These are phyloP conservation scores for Chaitophorus viminalis DNA, from an alignment of 2,888 invertebrate genomes.

Conservation along the genomic window DNA sequence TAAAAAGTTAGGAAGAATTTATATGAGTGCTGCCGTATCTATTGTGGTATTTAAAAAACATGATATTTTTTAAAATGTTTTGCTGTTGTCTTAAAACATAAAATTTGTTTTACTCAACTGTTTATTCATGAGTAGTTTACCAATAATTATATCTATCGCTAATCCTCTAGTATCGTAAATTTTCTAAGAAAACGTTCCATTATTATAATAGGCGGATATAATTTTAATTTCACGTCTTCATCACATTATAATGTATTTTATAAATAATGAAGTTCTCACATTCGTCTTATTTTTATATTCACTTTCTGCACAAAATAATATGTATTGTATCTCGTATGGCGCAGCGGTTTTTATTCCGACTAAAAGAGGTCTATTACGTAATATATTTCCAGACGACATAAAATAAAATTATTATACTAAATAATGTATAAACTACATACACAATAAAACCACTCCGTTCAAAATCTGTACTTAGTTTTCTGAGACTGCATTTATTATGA, in stretches of 20 bases:
- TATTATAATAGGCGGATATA: background rate
- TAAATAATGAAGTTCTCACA: background rate
- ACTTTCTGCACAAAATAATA: background rate
- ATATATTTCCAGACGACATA: conserved; percentile 40
- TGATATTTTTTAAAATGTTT: background rate
- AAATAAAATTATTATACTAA: conserved; percentile 44
- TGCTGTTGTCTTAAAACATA: background rate
- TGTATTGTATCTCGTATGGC: conserved; percentile 5
- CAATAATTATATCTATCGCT: background rate
- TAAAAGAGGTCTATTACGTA: conserved; percentile 16
- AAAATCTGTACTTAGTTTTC: conserved; percentile 14
- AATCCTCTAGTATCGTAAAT: background rate
- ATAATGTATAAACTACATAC: background rate
- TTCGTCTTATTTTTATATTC: background rate
- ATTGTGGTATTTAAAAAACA: background rate
- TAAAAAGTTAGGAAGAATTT: background rate
- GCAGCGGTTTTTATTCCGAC: conserved; percentile 23
- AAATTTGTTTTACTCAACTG: background rate
- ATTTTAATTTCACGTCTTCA: background rate
- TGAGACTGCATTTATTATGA: conserved; percentile 26
- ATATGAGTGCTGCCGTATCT: background rate
- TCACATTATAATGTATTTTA: background rate
- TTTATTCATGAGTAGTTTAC: background rate
- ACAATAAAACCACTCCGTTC: conserved; percentile 6
- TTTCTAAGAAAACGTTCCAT: background rate